Evolutionary conservation across 2,113 vertebrate genomes (phyloP).

Genomic region (Planiliza haematocheilus): DNA sequence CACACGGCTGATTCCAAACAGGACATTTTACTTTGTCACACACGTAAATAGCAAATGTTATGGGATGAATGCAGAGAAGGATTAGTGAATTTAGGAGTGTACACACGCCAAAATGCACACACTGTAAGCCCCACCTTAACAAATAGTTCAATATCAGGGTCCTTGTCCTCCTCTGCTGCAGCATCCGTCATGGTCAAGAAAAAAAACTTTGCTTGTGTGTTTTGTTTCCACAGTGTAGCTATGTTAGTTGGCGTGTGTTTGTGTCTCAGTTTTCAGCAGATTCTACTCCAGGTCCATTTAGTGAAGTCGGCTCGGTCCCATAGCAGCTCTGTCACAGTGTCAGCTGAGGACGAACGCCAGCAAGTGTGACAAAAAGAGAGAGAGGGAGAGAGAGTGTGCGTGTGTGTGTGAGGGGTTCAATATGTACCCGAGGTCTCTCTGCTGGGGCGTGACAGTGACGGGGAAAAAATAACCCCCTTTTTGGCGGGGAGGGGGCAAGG

Average conservation of each 20-base stretch:
- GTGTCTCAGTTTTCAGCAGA: conserved; percentile 53
- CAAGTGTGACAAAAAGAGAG: conserved; percentile 10
- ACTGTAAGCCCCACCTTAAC: conserved; percentile 72
- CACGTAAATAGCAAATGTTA: not conserved
- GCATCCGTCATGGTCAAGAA: conserved; percentile 70
- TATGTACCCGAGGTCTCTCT: conserved; percentile 46
- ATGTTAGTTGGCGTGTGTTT: conserved; percentile 14
- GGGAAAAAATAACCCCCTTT: conserved; percentile 68
- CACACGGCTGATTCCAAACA: not conserved
- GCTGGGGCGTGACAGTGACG: conserved; percentile 27
- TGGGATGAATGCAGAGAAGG: conserved; percentile 3
- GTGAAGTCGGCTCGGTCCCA: conserved; percentile 51
- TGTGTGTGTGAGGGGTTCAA: conserved; percentile 34
- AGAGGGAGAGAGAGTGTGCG: not conserved
- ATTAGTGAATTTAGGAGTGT: not conserved
- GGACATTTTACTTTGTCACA: not conserved
- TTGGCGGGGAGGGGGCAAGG: not conserved
- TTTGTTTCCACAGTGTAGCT: conserved; percentile 31
- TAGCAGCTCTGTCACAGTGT: conserved; percentile 56
- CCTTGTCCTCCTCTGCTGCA: conserved; percentile 73
- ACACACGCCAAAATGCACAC: conserved; percentile 21
- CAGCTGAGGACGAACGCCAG: conserved; percentile 54
- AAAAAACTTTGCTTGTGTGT: conserved; percentile 22
- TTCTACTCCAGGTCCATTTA: conserved; percentile 48
- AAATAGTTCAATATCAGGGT: conserved; percentile 80